Evolutionary conservation across 2,113 vertebrate species (phyloP), one percentile per base, ranked within the genome.

Genomic region (Paedocypris sp.): DNA sequence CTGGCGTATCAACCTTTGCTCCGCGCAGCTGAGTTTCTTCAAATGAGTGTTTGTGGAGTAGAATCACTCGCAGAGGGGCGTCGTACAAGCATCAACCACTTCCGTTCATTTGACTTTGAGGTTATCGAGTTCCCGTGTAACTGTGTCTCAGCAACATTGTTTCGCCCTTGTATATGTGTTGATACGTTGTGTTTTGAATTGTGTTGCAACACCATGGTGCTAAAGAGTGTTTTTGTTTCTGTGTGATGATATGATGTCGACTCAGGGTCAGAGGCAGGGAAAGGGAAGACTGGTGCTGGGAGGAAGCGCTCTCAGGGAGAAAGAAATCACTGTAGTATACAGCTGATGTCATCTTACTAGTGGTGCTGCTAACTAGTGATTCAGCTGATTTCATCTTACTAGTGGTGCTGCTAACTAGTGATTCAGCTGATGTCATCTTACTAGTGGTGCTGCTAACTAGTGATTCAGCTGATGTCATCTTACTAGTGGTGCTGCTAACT

Each of bases 141-240:
- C n/a, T n/a, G n/a, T n/a, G n/a, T n/a, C n/a, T n/a, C n/a, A n/a
- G n/a, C n/a, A n/a, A n/a, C 47, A 63, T 63, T 47, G 36, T 68
- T 49, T n/a, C 4, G 57, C 26, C 52, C 19, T 26, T 49, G 28
- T 39, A 35, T 58, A 53, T 62, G 22, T 61, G n/a, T 50, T 38
- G 41, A 12, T 9, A 19, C 39, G 41, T 50, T 26, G 25, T 50
- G 69, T 56, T 64, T 51, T n/a, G n/a, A n/a, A 23, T 50, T 60
- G 45, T 66, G 23, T 68, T 36, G 29, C 49, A 38, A 46, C 52
- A 48, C 33, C 51, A 32, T 72, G 75, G 75, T 76, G 75, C 75
- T 74, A 74, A 52, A 54, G 41, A 68, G 43, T 13, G 4, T 62
- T 61, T 38, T 48, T 39, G 54, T 19, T 35, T 46, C 18, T 43